Evolutionary conservation across 2,888 invertebrate species (phyloP).

Genomic region (Drosophila anomalipes): DNA sequence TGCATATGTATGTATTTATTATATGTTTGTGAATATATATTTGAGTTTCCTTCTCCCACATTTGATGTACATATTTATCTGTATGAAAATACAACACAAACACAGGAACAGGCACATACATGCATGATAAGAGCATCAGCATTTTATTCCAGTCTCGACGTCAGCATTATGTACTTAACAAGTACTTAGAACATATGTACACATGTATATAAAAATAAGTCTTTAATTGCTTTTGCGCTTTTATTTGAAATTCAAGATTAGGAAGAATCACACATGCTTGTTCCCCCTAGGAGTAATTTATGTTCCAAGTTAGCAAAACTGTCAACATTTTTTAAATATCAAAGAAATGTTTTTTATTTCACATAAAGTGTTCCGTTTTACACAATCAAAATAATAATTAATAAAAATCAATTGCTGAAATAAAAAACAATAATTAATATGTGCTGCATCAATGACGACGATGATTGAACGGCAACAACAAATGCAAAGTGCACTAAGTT

Average conservation of each 20-base stretch:
- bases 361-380: not conserved
- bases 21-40: slow-evolving; percentile 9
- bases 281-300: not conserved
- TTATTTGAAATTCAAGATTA: not conserved
- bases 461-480: slow-evolving; percentile 10
- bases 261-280: not conserved
- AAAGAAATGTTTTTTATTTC: not conserved
- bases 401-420: not conserved
- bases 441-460: slow-evolving; percentile 7
- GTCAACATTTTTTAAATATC: not conserved
- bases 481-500: slow-evolving; percentile 5
- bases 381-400: not conserved
- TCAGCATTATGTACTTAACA: not conserved
- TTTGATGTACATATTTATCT: not conserved
- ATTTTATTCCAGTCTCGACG: slow-evolving; percentile 21
- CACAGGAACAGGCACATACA: not conserved
- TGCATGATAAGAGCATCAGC: slow-evolving; percentile 37
- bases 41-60: slow-evolving; percentile 46
- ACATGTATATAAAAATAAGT: not conserved
- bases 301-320: not conserved
- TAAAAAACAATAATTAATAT: slow-evolving; percentile 17
- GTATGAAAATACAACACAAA: not conserved
- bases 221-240: not conserved
- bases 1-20: slow-evolving; percentile 34
- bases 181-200: not conserved